Evolutionary conservation across 2,888 invertebrate genomes (phyloP).

Genomic region (Lithosia quadra): DNA sequence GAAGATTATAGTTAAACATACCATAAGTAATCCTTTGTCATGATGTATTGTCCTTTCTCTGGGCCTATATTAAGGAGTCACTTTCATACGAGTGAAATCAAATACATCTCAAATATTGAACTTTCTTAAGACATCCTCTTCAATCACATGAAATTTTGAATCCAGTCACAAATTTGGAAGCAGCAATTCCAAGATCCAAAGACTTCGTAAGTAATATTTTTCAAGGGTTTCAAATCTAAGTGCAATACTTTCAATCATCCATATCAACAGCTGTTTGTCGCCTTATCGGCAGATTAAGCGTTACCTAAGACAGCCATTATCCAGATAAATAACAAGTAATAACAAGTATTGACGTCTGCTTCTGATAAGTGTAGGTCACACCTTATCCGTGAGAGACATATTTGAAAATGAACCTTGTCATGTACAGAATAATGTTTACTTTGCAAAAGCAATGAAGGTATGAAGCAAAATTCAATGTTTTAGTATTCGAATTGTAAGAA

Average conservation of each 20-base stretch:
- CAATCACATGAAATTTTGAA: not conserved
- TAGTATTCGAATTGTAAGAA: not conserved
- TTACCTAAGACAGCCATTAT: constrained; percentile 47
- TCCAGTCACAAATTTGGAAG: not conserved
- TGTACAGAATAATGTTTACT: constrained; percentile 29
- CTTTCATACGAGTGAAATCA: not conserved
- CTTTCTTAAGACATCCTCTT: not conserved
- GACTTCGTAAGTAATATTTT: not conserved
- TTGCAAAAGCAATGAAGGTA: not conserved
- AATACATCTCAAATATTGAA: not conserved
- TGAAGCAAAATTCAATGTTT: not conserved
- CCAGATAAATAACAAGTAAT: constrained; percentile 43
- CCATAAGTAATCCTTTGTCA: not conserved
- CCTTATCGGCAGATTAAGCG: constrained; percentile 29
- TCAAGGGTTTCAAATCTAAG: not conserved
- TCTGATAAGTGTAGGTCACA: constrained; percentile 51
- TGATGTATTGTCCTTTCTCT: not conserved
- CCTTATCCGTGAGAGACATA: constrained; percentile 33
- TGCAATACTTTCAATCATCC: constrained; percentile 6
- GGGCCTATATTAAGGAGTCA: not conserved
- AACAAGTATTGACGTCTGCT: constrained; percentile 51
- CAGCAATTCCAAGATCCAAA: not conserved
- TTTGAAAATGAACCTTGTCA: constrained; percentile 38
- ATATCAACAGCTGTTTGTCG: constrained; percentile 34
- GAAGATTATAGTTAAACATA: too few relatives aligned